Base-by-base conservation (phyloP, 2,113 vertebrate genomes). In the Vimba vimba region DNA sequence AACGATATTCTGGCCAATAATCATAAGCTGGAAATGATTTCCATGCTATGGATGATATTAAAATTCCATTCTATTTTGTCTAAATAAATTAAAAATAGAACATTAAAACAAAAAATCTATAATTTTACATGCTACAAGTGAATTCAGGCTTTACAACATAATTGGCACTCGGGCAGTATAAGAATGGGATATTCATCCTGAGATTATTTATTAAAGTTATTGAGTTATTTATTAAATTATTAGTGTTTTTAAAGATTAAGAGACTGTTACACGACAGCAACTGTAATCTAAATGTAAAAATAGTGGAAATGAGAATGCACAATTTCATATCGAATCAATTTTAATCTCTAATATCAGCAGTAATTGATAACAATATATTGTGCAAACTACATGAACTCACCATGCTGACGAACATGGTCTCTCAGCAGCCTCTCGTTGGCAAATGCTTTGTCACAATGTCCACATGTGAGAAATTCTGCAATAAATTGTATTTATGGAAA, bases 361-460 rank as follows among this genome's bases (percentile, higher is more conserved):
- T 69, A 39, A 36, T 2, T 10, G 19, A 69, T 39, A 21, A 33
- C 2, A 3, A 69, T 39, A 23, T 39, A 36, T 23, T 69, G 66
- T 23, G 33, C 7, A 21, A 73, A 43, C 23, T 1, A n/a, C 2
- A 2, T 23, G 19, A 23, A n/a, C 77, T 91, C 90, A 93, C 92
- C 91, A 0, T 92, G 94, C 82, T 93, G 91, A 57, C 92, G 94
- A 57, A 94, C 85, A 36, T 94, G 94, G 88, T 94, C 94, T 90
- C 86, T 4, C 59, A 95, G 87, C 39, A 96, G 91, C 83, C 93
- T 94, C 93, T 95, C 94, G 1, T 84, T 94, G 87, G 94, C 91
- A 91, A 96, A 96, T 83, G 88, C 90, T 91, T 96, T 95, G 79
- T 89, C 87, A 83, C 94, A 93, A 6, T 95, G 95, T 87, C 94